A percentile compares a stretch with the other conserved stretches of the same genome.
Conservation (phyloP, 2,797 vertebrate species). For the Neosilurus hyrtlii region DNA sequence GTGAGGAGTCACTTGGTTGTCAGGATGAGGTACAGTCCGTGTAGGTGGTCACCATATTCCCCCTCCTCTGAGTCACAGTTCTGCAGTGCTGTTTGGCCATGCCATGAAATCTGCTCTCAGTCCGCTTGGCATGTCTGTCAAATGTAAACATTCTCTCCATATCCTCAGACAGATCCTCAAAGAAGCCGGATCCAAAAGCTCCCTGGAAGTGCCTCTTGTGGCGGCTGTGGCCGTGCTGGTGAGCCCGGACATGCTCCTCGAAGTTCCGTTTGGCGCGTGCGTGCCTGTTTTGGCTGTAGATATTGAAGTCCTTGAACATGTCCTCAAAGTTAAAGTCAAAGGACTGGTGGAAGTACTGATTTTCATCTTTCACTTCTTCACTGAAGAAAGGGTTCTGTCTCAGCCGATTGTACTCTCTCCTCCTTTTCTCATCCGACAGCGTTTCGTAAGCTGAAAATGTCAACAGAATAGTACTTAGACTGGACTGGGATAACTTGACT, state of each 20-base stretch:
- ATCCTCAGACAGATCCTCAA: slow-evolving; percentile 90
- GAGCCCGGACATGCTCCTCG: slow-evolving; percentile 82
- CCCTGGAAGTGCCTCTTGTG: slow-evolving; percentile 75
- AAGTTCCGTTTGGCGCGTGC: slow-evolving; percentile 85
- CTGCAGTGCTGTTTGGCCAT: slow-evolving; percentile 89
- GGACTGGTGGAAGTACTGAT: slow-evolving; percentile 74
- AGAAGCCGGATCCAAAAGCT: slow-evolving; percentile 69
- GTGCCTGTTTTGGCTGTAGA: slow-evolving; percentile 84
- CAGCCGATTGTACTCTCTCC: slow-evolving; percentile 83
- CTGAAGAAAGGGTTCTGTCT: slow-evolving; percentile 69
- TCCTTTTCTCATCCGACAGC: slow-evolving; percentile 85
- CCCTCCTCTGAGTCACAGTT: slow-evolving; percentile 92
- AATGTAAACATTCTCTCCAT: slow-evolving; percentile 96
- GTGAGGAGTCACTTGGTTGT: slow-evolving; percentile 20
- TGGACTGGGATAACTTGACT: neutral
- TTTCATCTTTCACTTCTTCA: slow-evolving; percentile 65
- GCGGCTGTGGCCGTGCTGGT: slow-evolving; percentile 77
- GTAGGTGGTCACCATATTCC: slow-evolving; percentile 97
- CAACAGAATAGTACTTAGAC: slow-evolving; percentile 59
- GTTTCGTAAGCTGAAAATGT: slow-evolving; percentile 86
- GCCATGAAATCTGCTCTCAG: slow-evolving; percentile 81
- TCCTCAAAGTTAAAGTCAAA: slow-evolving; percentile 90
- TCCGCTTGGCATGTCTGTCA: slow-evolving; percentile 75
- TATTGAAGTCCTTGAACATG: slow-evolving; percentile 90
- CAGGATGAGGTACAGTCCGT: slow-evolving; percentile 88